phyloP scores from a whole-genome alignment of 2,797 vertebrate species.

The Gambusia yucatana region DNA sequence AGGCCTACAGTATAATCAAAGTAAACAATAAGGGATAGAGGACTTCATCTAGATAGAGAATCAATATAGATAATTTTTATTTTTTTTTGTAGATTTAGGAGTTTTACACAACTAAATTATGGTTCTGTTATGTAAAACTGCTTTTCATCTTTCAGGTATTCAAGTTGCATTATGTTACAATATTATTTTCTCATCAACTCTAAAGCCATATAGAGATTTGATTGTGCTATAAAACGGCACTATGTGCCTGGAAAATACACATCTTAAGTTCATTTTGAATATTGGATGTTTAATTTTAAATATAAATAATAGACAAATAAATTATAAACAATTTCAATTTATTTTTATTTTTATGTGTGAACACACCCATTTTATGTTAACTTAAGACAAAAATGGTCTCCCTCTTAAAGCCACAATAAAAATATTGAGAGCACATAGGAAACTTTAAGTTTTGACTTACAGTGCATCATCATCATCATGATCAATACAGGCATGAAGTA shows the following conservation, averaged over 20 bases:
- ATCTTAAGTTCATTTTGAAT: neutral
- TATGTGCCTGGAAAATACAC: neutral
- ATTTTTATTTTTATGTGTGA: conserved; percentile 59
- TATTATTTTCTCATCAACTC: neutral
- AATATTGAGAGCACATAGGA: conserved; percentile 25
- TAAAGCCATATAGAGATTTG: too few species aligned
- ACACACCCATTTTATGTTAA: conserved; percentile 65
- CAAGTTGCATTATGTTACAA: neutral
- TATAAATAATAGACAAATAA: neutral
- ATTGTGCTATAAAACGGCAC: too few species aligned
- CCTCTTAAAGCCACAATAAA: conserved; percentile 38
- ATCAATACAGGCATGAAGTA: conserved; percentile 60
- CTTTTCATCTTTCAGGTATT: neutral
- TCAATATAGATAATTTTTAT: neutral
- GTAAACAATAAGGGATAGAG: neutral
- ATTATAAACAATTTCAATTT: neutral
- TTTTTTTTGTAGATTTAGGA: neutral
- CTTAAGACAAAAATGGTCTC: conserved; percentile 67
- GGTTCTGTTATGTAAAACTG: neutral
- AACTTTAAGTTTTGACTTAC: conserved; percentile 57
- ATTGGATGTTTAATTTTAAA: neutral
- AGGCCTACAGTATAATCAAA: neutral
- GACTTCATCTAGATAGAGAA: neutral
- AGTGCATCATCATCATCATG: conserved; percentile 63
- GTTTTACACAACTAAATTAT: neutral